phyloP scores from a whole-genome alignment of 2,888 invertebrate genomes.

The Coenonympha arcania region DNA sequence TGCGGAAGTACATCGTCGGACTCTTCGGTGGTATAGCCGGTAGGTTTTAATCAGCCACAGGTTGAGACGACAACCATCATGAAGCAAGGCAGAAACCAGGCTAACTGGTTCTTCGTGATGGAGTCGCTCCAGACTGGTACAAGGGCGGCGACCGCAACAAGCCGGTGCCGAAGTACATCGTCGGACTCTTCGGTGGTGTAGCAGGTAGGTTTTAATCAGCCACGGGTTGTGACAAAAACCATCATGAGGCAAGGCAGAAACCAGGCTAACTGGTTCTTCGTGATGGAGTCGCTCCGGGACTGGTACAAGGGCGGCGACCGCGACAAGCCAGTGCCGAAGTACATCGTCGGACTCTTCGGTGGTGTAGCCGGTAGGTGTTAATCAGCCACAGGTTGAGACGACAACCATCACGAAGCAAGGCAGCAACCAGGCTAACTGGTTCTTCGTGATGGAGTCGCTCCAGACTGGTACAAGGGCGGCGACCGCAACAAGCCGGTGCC shows the following conservation, averaged over 20 bases:
- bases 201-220: constrained; percentile 85
- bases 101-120: constrained; percentile 97
- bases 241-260: constrained; percentile 98
- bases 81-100: constrained; percentile 99
- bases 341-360: constrained; percentile 92
- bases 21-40: constrained; percentile 95
- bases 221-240: constrained; percentile 93
- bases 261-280: constrained; percentile 98
- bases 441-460: constrained; percentile 96
- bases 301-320: constrained; percentile 91
- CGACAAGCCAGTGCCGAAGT: constrained; percentile 87
- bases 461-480: constrained; percentile 93
- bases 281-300: constrained; percentile 96
- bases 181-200: constrained; percentile 92
- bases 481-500: constrained; percentile 89
- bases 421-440: constrained; percentile 97
- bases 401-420: constrained; percentile 99
- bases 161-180: constrained; percentile 88
- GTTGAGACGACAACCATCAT: constrained; percentile 95
- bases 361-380: constrained; percentile 86
- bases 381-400: constrained; percentile 93
- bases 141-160: constrained; percentile 88
- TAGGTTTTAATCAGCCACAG: too few relatives aligned
- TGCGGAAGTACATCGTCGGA: constrained; percentile 92
- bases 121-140: constrained; percentile 95